A percentile compares a stretch with the other conserved stretches of the same genome.
Evolutionary conservation across 2,797 vertebrate species (phyloP).

Genomic region (Acanthornis magna): DNA sequence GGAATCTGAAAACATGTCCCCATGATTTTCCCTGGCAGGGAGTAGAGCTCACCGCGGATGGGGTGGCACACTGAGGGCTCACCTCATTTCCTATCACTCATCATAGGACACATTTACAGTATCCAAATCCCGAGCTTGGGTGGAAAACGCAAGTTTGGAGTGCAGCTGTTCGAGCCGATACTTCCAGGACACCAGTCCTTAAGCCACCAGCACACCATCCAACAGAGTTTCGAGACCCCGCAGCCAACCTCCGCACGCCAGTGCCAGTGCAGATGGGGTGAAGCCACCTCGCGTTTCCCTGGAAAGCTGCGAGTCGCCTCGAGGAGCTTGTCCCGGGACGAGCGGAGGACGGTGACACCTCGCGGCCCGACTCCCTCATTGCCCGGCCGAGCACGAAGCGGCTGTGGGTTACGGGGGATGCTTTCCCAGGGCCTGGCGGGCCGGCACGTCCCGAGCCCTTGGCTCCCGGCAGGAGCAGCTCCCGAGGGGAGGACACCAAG

Average conservation of each 20-base stretch:
- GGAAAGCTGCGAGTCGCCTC: rapidly evolving
- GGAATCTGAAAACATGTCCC: not conserved
- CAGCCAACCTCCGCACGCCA: rapidly evolving
- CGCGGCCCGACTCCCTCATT: not conserved
- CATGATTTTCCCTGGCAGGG: not conserved
- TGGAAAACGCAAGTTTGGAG: not conserved
- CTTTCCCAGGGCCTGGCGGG: not conserved
- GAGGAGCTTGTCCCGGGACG: rapidly evolving
- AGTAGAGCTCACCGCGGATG: rapidly evolving
- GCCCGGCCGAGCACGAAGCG: not conserved
- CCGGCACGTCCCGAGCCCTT: rapidly evolving
- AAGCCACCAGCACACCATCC: not conserved
- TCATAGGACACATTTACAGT: rapidly evolving
- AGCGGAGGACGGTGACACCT: not conserved
- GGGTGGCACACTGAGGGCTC: too few species aligned
- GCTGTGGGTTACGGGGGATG: rapidly evolving
- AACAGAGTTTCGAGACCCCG: rapidly evolving
- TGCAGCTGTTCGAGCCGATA: not conserved
- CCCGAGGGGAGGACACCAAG: rapidly evolving
- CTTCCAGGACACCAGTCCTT: not conserved
- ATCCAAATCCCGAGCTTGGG: not conserved
- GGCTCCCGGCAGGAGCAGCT: rapidly evolving
- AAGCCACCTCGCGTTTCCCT: rapidly evolving
- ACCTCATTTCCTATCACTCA: not conserved
- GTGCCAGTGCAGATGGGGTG: rapidly evolving